Conservation (phyloP, 2,888 invertebrate genomes). For the Charanyca ferruginea region DNA sequence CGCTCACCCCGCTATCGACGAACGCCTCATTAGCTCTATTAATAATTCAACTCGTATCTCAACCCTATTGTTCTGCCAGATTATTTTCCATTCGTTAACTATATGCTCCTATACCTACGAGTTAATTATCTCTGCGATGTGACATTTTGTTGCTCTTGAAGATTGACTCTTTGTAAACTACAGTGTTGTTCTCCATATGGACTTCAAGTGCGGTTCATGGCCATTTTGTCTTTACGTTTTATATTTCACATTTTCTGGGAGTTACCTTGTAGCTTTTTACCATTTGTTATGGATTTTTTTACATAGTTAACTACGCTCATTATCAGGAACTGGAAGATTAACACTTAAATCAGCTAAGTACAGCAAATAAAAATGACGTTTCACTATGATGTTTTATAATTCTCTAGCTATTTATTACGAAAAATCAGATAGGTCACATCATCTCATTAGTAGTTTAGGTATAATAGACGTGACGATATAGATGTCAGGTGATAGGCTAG, state of each 20-base stretch:
- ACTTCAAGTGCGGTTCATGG: slow-evolving; percentile 40
- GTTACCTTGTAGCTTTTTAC: slow-evolving; percentile 21
- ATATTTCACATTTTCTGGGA: slow-evolving; percentile 26
- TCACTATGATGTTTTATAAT: background rate
- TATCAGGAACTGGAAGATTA: background rate
- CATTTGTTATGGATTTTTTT: slow-evolving; percentile 2
- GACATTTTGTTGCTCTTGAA: slow-evolving; percentile 60
- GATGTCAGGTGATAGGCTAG: slow-evolving; percentile 61
- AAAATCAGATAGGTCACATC: slow-evolving; percentile 2
- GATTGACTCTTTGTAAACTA: slow-evolving; percentile 41
- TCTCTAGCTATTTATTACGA: background rate
- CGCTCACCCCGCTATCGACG: slow-evolving; percentile 85
- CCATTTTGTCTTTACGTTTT: slow-evolving; percentile 19
- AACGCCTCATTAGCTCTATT: slow-evolving; percentile 89
- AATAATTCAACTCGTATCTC: slow-evolving; percentile 88
- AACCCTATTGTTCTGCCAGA: slow-evolving; percentile 84
- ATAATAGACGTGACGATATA: slow-evolving; percentile 34
- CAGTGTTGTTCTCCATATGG: slow-evolving; percentile 21
- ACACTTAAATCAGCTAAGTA: background rate
- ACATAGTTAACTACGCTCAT: background rate
- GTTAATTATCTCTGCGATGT: slow-evolving; percentile 62
- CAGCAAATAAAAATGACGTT: background rate
- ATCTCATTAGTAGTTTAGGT: slow-evolving; percentile 37
- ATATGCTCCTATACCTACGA: slow-evolving; percentile 63
- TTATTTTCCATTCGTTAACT: slow-evolving; percentile 81